Percentiles rank a stretch among this genome's conserved stretches.
These are phyloP conservation scores for Miniopterus natalensis DNA, from an alignment of 2,113 vertebrate species.

Conservation along the genomic window DNA sequence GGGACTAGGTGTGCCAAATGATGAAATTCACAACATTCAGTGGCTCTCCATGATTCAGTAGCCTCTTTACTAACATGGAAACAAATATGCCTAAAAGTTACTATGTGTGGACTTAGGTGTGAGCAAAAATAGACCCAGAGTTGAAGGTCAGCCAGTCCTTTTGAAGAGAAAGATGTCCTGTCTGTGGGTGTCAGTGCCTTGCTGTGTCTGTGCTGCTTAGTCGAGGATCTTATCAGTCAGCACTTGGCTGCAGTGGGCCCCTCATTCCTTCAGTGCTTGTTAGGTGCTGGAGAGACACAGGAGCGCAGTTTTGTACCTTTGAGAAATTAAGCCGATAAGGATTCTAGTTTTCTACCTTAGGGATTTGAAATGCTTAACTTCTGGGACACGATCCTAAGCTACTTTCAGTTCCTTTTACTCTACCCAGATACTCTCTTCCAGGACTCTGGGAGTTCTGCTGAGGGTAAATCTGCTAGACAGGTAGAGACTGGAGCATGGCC, in stretches of 20 bases:
- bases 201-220: not conserved
- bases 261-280: not conserved
- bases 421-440: not conserved
- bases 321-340: not conserved
- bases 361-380: not conserved
- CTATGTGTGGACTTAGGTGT: not conserved
- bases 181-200: not conserved
- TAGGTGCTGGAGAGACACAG: not conserved
- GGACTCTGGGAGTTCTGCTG: not conserved
- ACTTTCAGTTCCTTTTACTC: not conserved
- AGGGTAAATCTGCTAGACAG: not conserved
- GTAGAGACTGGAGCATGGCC: not conserved
- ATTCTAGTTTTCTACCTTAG: not conserved
- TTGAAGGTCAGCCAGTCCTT: not conserved
- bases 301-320: not conserved
- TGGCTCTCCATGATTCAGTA: not conserved
- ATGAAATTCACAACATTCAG: constrained; percentile 54
- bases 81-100: constrained; percentile 45
- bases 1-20: not conserved
- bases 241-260: too few relatives aligned
- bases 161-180: not conserved
- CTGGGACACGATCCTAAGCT: not conserved
- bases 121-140: constrained; percentile 35
- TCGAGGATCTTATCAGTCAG: not conserved
- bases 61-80: constrained; percentile 55